Conservation (phyloP, 2,113 vertebrate species). For the Siphamia tubifer region DNA sequence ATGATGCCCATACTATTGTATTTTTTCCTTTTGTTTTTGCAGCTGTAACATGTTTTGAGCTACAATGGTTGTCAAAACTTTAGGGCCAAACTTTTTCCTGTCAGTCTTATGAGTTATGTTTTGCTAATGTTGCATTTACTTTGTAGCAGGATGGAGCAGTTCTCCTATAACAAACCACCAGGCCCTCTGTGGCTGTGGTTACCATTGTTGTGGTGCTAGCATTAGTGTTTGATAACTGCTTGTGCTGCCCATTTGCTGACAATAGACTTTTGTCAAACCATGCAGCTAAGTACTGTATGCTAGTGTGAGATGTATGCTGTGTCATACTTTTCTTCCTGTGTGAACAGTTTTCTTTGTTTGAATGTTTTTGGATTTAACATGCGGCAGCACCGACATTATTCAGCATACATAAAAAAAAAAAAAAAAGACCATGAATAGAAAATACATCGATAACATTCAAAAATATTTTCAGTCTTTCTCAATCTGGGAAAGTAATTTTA, state of each 20-base stretch:
- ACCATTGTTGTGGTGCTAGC: neutral
- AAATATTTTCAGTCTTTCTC: too few relatives aligned
- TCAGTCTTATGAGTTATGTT: constrained; percentile 3
- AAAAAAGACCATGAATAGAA: constrained; percentile 10
- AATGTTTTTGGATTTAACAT: neutral
- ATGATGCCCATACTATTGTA: too few relatives aligned
- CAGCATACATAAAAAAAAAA: neutral
- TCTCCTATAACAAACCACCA: neutral
- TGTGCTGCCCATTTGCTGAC: constrained; percentile 25
- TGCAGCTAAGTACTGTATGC: neutral
- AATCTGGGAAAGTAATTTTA: too few relatives aligned
- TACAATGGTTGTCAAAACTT: neutral
- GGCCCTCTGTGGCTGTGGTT: constrained; percentile 1
- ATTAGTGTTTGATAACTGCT: constrained; percentile 14
- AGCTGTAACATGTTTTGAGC: neutral
- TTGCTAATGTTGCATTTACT: neutral
- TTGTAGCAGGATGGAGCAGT: neutral
- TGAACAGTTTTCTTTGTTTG: constrained; percentile 8
- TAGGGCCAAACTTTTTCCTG: neutral
- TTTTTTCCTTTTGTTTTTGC: too few relatives aligned
- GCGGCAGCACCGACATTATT: constrained; percentile 4
- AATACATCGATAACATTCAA: neutral
- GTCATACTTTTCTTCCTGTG: constrained; percentile 5
- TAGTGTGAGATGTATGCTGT: constrained; percentile 1
- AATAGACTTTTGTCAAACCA: constrained; percentile 8